Evolutionary conservation across 1,140 invertebrate species (phyloP), one percentile per base, ranked within the genome.

Genomic region (Oryctes rhinoceros): DNA sequence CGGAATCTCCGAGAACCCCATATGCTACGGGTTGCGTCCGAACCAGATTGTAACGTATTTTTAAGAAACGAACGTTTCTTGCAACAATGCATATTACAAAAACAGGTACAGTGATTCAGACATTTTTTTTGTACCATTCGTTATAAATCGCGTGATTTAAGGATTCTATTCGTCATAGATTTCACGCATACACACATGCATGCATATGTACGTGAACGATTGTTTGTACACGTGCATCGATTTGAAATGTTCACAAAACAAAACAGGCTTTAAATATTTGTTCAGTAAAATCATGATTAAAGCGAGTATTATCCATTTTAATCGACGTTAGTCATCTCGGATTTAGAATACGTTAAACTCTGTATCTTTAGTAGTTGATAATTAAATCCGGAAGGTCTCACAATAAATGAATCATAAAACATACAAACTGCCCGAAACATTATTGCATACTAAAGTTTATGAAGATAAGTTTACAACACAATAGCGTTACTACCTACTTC

Each of bases 1-100:
- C 53, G 53, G 53, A 59, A 71, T 71, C 35, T 71, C 35, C 24
- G 35, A 37, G 24, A 71, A 71, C 24, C 65, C 65, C 65, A 71
- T 71, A 71, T 71, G 65, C 65, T 24, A 71, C 18, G 53, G 15
- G 15, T 59, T 15, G 0, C n/a, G 18, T 59, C 15, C n/a, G 5
- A 59, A 59, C 6, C 15, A n/a, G 15, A 71, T 35, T 71, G 18
- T 71, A 71, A 71, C 65, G 65, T 30, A 71, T 59, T 59, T 59
- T 59, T 59, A 59, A 18, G 53, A 15, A 59, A 18, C 15, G 4
- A 59, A 59, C 49, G 53, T 59, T n/a, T 59, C 5, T 44, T 44
- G 39, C 39, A 44, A 44, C 39, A 59, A 18, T 59, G 6, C 15
- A 6, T 59, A 18, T 59, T 59, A n/a, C 7, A 59, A 59, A 44